Evolutionary conservation across 2,888 invertebrate genomes (phyloP).

Genomic region (Pilophorus perplexus): DNA sequence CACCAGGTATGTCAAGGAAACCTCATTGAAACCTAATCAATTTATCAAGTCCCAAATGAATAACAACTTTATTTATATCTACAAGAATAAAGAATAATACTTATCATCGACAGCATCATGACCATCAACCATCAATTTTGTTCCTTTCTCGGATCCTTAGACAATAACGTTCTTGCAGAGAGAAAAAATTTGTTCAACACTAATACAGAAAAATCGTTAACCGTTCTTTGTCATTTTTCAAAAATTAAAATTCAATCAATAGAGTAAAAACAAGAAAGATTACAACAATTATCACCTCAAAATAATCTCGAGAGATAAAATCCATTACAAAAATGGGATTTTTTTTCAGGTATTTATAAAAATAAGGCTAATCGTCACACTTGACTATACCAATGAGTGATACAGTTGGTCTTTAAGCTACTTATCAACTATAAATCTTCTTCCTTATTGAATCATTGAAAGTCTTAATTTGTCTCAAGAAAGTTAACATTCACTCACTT

Average conservation of each 20-base stretch:
- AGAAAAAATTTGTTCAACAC: conserved; percentile 35
- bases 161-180: conserved; percentile 21
- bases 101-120: conserved; percentile 1
- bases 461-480: conserved; percentile 23
- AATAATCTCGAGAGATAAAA: conserved; percentile 36
- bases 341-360: conserved; percentile 18
- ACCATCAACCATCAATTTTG: conserved; percentile 14
- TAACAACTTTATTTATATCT: conserved; percentile 40
- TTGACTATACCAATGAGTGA: conserved; percentile 35
- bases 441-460: conserved; percentile 10
- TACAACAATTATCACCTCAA: conserved; percentile 26
- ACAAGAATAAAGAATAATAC: conserved; percentile 38
- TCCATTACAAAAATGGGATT: conserved; percentile 28
- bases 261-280: conserved; percentile 21
- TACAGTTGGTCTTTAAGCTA: conserved; percentile 38
- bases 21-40: too few species aligned
- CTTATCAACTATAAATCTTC: conserved; percentile 17
- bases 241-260: conserved; percentile 27
- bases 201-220: conserved; percentile 30
- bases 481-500: conserved; percentile 15
- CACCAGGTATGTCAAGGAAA: too few species aligned
- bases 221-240: conserved; percentile 17
- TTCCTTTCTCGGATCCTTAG: conserved; percentile 18
- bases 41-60: conserved; percentile 40
- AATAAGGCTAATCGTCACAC: conserved; percentile 36